Evolutionary conservation across 1,140 invertebrate genomes (phyloP), one percentile per base, ranked within the genome.

Genomic region (Meteorus sp.): DNA sequence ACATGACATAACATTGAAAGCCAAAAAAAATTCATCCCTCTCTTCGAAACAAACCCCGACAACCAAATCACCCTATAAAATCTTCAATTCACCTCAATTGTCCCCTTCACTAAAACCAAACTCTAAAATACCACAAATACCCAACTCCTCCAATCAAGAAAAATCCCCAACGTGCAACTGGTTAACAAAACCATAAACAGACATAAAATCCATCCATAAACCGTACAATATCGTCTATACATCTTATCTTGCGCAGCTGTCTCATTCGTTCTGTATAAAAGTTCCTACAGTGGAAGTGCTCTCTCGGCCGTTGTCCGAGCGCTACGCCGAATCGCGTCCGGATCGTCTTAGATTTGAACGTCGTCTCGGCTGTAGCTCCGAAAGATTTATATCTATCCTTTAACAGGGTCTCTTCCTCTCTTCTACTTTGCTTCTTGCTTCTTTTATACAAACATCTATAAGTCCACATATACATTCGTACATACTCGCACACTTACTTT

Each of bases 321-420:
- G 23, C 17, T 15, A 11, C 27, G 7, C n/a, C n/a, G 22, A 29
- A 17, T 54, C 37, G 27, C 55, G 25, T 44, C 39, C 37, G 33
- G 45, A 57, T 50, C 29, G 55, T 57, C 31, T n/a, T 57, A 57
- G 55, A 57, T 57, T 57, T 27, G 45, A 57, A 48, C 29, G 55
- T 50, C 45, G 44, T 50, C 45, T 57, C 23, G 45, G 23, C 29
- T 19, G n/a, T 50, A 27, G 43, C 19, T 22, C 19, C 13, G 33
- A 33, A 45, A 57, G 55, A 57, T 57, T 57, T 57, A 57, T 57
- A 57, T 33, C 20, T 33, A 35, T 27, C 31, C 45, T 57, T 57
- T 57, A 57, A 57, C 55, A 39, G 31, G 44, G 17, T 50, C 20
- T 27, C 27, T 37, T 50, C 13, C 23, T 19, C 48, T 47, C 6